phyloP scores from a whole-genome alignment of 2,113 vertebrate species.

The Willisornis vidua region DNA sequence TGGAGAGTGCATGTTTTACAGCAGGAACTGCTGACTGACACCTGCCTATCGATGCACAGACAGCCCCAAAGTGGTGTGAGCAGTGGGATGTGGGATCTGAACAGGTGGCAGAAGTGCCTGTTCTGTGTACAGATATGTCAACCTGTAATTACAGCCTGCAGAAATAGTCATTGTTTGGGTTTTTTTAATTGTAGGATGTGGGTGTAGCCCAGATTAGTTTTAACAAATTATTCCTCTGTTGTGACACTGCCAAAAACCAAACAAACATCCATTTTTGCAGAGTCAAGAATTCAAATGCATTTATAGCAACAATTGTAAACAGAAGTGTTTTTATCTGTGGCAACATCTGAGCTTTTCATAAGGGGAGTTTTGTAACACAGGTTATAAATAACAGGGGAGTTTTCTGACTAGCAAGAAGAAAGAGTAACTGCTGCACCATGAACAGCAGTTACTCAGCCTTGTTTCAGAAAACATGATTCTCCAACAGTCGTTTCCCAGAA shows the following conservation, averaged over 20 bases:
- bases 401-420: not conserved
- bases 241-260: not conserved
- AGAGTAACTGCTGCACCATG: rapidly evolving
- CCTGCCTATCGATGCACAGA: not conserved
- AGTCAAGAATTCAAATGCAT: not conserved
- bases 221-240: not conserved
- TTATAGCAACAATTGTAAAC: not conserved
- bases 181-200: not conserved
- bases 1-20: not conserved
- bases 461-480: not conserved
- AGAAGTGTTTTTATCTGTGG: not conserved
- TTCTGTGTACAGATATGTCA: rapidly evolving
- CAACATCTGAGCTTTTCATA: not conserved
- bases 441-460: not conserved
- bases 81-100: not conserved
- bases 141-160: not conserved
- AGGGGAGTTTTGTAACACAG: not conserved
- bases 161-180: not conserved
- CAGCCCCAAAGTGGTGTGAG: not conserved
- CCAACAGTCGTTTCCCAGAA: not conserved
- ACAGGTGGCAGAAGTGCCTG: not conserved
- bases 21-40: not conserved
- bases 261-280: not conserved
- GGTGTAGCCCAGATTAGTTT: not conserved
- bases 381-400: not conserved